Conservation (phyloP, 2,888 invertebrate species). For the Gryllus longicercus region DNA sequence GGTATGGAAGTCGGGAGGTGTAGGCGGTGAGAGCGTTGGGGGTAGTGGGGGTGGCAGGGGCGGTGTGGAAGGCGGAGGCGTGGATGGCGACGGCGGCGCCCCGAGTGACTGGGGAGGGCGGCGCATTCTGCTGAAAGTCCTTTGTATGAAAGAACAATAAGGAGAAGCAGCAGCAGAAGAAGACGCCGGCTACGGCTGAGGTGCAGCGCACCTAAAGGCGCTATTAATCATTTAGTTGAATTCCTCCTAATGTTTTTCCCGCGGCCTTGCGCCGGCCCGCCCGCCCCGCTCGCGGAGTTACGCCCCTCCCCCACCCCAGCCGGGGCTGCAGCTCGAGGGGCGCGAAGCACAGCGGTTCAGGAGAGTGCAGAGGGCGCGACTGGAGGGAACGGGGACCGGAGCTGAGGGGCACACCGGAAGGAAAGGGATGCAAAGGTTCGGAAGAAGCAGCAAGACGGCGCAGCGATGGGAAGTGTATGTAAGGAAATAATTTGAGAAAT, state of each 20-base stretch:
- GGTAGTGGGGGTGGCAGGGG: background rate
- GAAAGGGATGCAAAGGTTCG: too few relatives aligned
- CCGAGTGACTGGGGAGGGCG: background rate
- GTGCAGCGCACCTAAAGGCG: background rate
- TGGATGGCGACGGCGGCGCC: background rate
- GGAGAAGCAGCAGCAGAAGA: background rate
- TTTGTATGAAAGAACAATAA: constrained; percentile 4
- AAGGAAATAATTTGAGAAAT: too few relatives aligned
- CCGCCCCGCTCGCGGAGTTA: background rate
- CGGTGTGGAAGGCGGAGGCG: background rate
- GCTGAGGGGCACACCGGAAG: too few relatives aligned
- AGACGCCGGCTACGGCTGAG: background rate
- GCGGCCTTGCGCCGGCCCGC: background rate
- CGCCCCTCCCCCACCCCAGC: background rate
- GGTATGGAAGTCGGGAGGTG: too few relatives aligned
- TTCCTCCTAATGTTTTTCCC: constrained; percentile 1
- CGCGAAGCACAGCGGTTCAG: too few relatives aligned
- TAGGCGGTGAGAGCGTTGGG: too few relatives aligned
- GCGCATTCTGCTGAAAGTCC: background rate
- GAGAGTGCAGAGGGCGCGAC: too few relatives aligned
- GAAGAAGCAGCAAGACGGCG: too few relatives aligned
- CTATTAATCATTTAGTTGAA: constrained; percentile 2
- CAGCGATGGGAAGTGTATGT: too few relatives aligned
- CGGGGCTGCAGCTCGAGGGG: too few relatives aligned
- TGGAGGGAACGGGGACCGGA: too few relatives aligned